Evolutionary conservation across 2,888 invertebrate species (phyloP).

Genomic region (Leucophenga montana): DNA sequence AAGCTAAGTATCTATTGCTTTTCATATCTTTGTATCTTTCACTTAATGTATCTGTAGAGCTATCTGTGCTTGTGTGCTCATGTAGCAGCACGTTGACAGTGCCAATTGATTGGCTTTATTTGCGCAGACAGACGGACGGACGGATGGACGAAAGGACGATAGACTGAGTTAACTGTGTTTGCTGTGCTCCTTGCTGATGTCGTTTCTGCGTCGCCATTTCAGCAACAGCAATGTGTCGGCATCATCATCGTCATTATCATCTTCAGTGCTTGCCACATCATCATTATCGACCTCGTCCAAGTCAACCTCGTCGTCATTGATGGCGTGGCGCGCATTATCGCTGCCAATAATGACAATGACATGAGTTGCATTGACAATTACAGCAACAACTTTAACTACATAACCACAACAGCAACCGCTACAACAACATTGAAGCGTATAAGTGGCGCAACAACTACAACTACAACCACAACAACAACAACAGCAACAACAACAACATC

Average conservation of each 20-base stretch:
- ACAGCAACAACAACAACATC: background rate
- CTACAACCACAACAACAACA: background rate
- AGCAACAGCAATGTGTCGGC: background rate
- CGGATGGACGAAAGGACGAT: no score
- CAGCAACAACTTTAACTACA: background rate
- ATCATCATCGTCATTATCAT: background rate
- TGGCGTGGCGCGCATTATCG: background rate
- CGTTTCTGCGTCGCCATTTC: background rate
- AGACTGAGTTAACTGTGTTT: background rate
- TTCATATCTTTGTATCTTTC: constrained; percentile 10
- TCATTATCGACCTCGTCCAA: background rate
- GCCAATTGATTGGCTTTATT: constrained; percentile 5
- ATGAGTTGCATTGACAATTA: constrained; percentile 1
- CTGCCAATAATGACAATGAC: background rate
- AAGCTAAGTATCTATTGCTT: no score
- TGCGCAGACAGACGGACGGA: background rate
- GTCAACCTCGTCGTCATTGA: background rate
- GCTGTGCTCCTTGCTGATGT: background rate
- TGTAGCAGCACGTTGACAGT: constrained; percentile 1
- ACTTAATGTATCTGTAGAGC: background rate
- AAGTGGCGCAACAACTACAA: background rate
- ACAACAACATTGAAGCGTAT: background rate
- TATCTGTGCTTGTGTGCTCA: background rate
- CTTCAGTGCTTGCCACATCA: background rate
- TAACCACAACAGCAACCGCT: background rate